Percentiles rank a stretch among this genome's conserved stretches.
These are phyloP conservation scores for Lagocephalus sceleratus DNA, from an alignment of 2,797 vertebrate species.

Conservation along the genomic window DNA sequence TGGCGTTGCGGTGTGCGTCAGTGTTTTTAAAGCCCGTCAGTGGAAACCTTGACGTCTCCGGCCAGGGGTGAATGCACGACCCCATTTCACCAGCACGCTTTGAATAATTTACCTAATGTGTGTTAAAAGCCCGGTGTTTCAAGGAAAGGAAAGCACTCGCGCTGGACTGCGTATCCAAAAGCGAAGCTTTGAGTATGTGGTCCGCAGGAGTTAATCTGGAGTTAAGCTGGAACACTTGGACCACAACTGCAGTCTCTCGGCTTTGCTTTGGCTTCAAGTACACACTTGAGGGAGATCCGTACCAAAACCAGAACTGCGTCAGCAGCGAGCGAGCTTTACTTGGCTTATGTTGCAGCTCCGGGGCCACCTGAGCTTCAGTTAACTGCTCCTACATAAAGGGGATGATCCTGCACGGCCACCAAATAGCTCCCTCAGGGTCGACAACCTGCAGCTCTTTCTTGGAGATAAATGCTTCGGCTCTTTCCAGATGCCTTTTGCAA, in stretches of 20 bases:
- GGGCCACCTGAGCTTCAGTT: constrained; percentile 14
- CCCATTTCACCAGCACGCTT: background rate
- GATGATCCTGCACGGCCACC: constrained; percentile 14
- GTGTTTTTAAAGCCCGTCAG: constrained; percentile 19
- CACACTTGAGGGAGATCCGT: background rate
- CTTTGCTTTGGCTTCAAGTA: constrained; percentile 5
- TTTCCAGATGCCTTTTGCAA: constrained; percentile 16
- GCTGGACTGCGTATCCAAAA: background rate
- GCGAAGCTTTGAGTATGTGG: background rate
- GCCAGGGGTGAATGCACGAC: background rate
- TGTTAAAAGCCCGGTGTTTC: background rate
- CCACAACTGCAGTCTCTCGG: background rate
- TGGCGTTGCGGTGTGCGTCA: background rate
- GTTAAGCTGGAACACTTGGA: constrained; percentile 10
- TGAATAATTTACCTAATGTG: background rate
- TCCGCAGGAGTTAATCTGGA: constrained; percentile 19
- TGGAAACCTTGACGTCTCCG: constrained; percentile 26
- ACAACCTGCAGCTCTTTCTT: constrained; percentile 15
- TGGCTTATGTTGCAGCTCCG: constrained; percentile 11
- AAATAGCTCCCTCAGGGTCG: constrained; percentile 28
- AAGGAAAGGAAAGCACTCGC: background rate
- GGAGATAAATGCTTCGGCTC: constrained; percentile 20
- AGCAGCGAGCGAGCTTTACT: background rate
- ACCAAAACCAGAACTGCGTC: constrained; percentile 5
- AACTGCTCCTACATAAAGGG: constrained; percentile 38